Base-by-base conservation (phyloP, 2,888 invertebrate genomes). In the Eupelmus urozonus region DNA sequence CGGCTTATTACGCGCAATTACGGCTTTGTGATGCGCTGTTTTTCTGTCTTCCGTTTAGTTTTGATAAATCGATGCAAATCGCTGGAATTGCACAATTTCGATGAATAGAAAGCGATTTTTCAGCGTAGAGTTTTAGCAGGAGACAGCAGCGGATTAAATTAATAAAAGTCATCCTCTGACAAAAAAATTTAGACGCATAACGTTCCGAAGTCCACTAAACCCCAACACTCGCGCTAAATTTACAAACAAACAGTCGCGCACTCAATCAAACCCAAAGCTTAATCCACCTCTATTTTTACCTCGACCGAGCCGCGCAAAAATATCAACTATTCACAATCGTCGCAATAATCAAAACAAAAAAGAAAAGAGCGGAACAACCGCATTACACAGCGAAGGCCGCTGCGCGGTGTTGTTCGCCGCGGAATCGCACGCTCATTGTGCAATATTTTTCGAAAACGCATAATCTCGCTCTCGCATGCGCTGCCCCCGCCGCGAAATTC, bases 401-500 rank as follows among this genome's bases (percentile, higher is more conserved):
- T 34, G 34, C 34, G 9, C 34, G 3, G 34, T 34, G 34, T 34
- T 34, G 34, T 34, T 34, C 5, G 3, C 9, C n/a, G 11, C 34
- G 60, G 20, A 25, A 63, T 42, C 34, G 9, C 9, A 45, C 18
- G 65, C 18, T 29, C 42, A 49, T 70, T 71, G 51, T 62, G 71
- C 51, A 71, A 71, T 51, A 51, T 62, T 70, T 59, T 45, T 45
- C 51, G 7, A 51, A 45, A 62, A 62, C 25, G 70, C 57, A 60
- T 27, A 60, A 71, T 49, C 20, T 67, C 2, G 13, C 55, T 67
- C n/a, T n/a, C n/a, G n/a, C n/a, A n/a, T n/a, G n/a, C n/a, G n/a
- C n/a, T n/a, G n/a, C n/a, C n/a, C n/a, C n/a, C n/a, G n/a, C n/a
- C 62, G 53, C 62, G 34, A 78, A 78, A 78, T 78, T 78, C 78